Evolutionary conservation across 2,797 vertebrate species (phyloP), one percentile per base, ranked within the genome.

Genomic region (Chaetodon trifasciatus): DNA sequence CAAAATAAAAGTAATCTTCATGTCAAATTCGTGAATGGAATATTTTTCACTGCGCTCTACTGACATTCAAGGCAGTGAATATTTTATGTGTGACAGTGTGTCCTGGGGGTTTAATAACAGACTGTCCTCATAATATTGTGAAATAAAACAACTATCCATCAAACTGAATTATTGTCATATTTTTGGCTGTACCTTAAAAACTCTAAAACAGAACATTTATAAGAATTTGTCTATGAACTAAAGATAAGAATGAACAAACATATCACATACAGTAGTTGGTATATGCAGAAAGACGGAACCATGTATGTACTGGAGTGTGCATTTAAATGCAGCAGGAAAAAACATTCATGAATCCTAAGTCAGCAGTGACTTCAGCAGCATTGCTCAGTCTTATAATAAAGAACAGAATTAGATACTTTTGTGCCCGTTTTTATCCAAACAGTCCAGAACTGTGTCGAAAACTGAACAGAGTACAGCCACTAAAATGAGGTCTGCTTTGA

Each of bases 271-370:
- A 39, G 35, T 28, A 40, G 44, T 61, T 75, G 53, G 24, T 84
- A 56, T 19, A 49, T 73, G 60, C 78, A 74, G 83, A 79, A 80
- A 76, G 71, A 58, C 68, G 70, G 70, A 60, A 42, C 42, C 60
- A 71, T 78, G 84, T 69, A 53, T 63, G 16, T 17, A 40, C 46
- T 79, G 70, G 60, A 65, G 49, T 46, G 56, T 13, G 70, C 19
- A 78, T 80, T 70, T 72, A 52, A 76, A 78, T 47, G 70, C 66
- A 70, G 83, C 67, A 81, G 58, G 63, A 88, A 71, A 89, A 83
- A 74, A 70, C 40, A 79, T 77, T 74, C 62, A 74, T 64, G 61
- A 81, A 75, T 44, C 68, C 49, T 17, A 70, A 79, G 57, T 69
- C 47, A 76, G 32, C 28, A 21, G 21, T 5, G 70, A 13, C 42